Evolutionary conservation across 2,888 invertebrate species (phyloP), one percentile per base, ranked within the genome.

Genomic region (Conus canariensis): DNA sequence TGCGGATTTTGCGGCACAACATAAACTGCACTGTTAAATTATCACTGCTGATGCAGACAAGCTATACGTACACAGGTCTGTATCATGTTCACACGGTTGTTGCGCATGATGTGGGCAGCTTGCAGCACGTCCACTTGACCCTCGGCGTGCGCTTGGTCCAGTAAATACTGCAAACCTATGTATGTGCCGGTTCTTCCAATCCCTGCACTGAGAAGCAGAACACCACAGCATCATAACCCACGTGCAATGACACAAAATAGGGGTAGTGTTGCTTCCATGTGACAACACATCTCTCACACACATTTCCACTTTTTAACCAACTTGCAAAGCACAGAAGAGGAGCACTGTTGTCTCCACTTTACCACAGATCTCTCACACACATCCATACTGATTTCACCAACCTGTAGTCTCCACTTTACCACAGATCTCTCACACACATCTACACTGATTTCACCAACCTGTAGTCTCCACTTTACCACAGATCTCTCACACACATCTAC

Each of bases 181-280:
- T 95, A 96, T 1, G 96, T 96, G n/a, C 96, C 96, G 56, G 96
- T 95, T 58, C 96, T 90, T 0, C 96, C 96, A 82, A 96, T 96
- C 88, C 96, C 96, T 88, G 96, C 96, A 94, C 96, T 96, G 93
- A 8, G 92, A 93, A 22, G 58, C 77, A 77, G 8, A 70, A 25
- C 77, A 77, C 16, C 16, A 16, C 10, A n/a, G 45, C 45, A 45
- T 45, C 45, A 70, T 8, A 70, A 87, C 77, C 58, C 91, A 94
- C 95, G 94, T 95, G 93, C 95, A 95, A 91, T 95, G 95, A 88
- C 94, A 93, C 25, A 95, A 90, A 45, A 95, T 92, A 45, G 95
- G 95, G 14, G 93, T 93, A 9, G 93, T 93, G 91, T 94, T 94
- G 45, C 95, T 94, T 14, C 64, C 16, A 0, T 3, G 60, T 64